phyloP scores from a whole-genome alignment of 2,113 vertebrate species.

The Martes martes region DNA sequence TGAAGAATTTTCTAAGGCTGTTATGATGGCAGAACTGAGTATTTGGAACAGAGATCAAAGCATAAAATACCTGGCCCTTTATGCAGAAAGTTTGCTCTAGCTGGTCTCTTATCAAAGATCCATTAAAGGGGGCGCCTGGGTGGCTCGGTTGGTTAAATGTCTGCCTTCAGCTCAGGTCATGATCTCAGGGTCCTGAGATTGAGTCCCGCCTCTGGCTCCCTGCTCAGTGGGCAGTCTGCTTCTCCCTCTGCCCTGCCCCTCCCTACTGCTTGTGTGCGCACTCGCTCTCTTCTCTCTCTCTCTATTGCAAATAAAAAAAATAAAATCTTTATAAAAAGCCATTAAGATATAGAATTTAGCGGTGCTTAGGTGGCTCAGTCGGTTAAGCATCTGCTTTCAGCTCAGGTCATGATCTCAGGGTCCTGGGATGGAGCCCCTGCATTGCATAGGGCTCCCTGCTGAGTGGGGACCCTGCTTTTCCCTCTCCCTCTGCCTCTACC shows the following conservation, averaged over 20 bases:
- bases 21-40: neutral
- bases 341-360: neutral
- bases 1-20: neutral
- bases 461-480: neutral
- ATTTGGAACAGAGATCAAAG: conserved; percentile 18
- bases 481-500: neutral
- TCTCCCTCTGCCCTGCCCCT: neutral
- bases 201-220: neutral
- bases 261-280: neutral
- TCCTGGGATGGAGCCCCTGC: neutral
- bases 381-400: neutral
- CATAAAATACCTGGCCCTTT: neutral
- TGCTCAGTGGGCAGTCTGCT: neutral
- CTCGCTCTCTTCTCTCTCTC: neutral
- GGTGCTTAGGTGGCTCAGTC: neutral
- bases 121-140: neutral
- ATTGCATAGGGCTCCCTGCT: neutral
- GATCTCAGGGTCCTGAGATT: neutral
- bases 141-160: neutral
- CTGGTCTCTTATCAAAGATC: conserved; percentile 1
- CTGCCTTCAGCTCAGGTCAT: neutral
- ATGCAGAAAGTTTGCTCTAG: neutral
- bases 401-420: neutral
- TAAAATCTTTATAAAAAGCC: neutral
- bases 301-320: neutral